Evolutionary conservation across 2,888 invertebrate species (phyloP).

Genomic region (Orthonychiurus folsomi): DNA sequence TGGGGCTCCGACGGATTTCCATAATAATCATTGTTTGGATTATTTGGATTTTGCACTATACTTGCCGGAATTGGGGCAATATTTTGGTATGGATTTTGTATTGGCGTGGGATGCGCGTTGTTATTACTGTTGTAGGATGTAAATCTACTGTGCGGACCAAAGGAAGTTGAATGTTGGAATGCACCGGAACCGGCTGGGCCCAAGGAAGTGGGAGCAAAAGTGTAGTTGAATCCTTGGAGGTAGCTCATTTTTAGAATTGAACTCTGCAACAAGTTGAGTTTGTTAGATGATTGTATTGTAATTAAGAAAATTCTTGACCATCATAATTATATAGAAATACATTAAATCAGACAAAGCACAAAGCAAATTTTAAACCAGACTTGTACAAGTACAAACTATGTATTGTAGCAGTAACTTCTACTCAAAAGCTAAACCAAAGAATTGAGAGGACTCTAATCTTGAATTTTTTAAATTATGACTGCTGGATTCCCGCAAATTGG

Average conservation of each 20-base stretch:
- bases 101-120: not conserved
- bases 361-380: no score
- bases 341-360: no score
- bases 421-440: no score
- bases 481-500: no score
- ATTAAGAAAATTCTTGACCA: no score
- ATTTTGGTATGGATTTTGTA: constrained; percentile 6
- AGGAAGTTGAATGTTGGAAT: not conserved
- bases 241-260: constrained; percentile 35
- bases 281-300: no score
- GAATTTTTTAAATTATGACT: no score
- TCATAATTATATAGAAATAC: no score
- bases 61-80: constrained; percentile 27
- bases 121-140: not conserved
- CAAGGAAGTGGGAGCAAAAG: constrained; percentile 23
- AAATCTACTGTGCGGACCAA: constrained; percentile 14
- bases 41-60: constrained; percentile 28
- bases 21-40: constrained; percentile 30
- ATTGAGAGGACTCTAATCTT: no score
- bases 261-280: no score
- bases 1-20: constrained; percentile 28
- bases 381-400: no score
- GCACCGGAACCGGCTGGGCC: constrained; percentile 17
- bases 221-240: constrained; percentile 36
- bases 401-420: no score